Base-by-base conservation (phyloP, 2,797 vertebrate genomes). In the Hoplostethus mediterraneus region DNA sequence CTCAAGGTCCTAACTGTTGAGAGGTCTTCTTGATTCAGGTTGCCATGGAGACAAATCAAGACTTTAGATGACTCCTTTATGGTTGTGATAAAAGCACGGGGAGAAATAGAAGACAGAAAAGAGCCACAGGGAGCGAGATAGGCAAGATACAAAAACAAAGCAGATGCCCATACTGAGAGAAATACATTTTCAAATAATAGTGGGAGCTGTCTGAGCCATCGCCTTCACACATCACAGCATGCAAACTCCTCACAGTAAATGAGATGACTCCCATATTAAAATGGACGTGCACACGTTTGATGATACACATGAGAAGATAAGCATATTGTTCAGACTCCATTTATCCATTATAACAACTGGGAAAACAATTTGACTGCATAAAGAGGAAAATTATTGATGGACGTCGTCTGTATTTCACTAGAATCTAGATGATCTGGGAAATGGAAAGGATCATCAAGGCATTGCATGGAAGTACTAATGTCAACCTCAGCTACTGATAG, bases 171-270 rank as follows among this genome's bases (percentile, higher is more conserved):
- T 45, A 67, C 47, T 58, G 67, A 49, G 66, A 77, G 76, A 87
- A 71, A 86, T 84, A 85, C 85, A 90, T 85, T 77, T 84, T 88
- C 55, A 87, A 88, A 83, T 84, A 85, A 85, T 66, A 71, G 77
- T 44, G 42, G 25, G 70, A 79, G 71, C 73, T 84, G 85, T 81
- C 74, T 12, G 31, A 56, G 71, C 45, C 21, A 54, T 78, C 40
- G 66, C 79, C 84, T 76, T 69, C 83, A 87, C 84, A 79, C 84
- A 79, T 82, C 84, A 67, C 86, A 80, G 89, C 78, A 33, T 73
- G 77, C 67, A 75, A 79, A 75, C 71, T n/a, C 63, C 58, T 81
- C 52, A 5, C 74, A 65, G 61, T 78, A 82, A 89, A 89, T 58
- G 75, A 81, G 79, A 82, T 10, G 63, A 68, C 65, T 76, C 61